Evolutionary conservation across 1,140 invertebrate species (phyloP), one percentile per base, ranked within the genome.

Genomic region (Caenorhabditis briggsae): DNA sequence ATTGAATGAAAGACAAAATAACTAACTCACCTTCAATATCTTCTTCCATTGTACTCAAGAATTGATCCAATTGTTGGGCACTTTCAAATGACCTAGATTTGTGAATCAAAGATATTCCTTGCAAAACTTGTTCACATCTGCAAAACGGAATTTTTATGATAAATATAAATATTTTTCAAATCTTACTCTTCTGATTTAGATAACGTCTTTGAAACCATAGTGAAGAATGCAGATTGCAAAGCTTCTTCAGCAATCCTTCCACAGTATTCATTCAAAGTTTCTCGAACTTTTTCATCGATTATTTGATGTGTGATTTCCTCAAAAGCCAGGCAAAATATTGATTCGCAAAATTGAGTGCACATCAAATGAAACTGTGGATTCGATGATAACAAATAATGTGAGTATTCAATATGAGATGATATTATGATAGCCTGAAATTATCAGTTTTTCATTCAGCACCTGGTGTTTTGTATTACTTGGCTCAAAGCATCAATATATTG

Each of bases 341-440:
- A 78, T 78, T 78, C 70, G 53, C 70, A 78, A n/a, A 78, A 78
- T 23, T 25, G 12, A 50, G 46, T 78, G n/a, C 70, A 78, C 70
- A 78, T 78, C 70, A 23, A 12, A 5, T 78, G 70, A 12, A 78
- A 78, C 3, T 78, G n/a, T 9, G 70, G 18, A 25, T 78, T 50
- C 5, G 70, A 78, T 11, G 70, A 78, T 78, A 78, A 53, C 33
- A 78, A 48, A 53, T 78, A 14, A 50, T 78, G 70, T n/a, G 70
- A 78, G 53, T 78, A 78, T 78, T 78, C 70, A 78, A 78, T 78
- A 78, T 78, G 70, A 78, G 70, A 78, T 23, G 70, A 78, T 78
- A 78, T 78, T 46, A 78, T 78, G 48, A 78, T 78, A 50, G 70
- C 70, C 70, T 78, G 70, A 23, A 78, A 78, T 0, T 23, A 11